phyloP scores from a whole-genome alignment of 1,140 invertebrate species.

The Arctopsyche grandis region DNA sequence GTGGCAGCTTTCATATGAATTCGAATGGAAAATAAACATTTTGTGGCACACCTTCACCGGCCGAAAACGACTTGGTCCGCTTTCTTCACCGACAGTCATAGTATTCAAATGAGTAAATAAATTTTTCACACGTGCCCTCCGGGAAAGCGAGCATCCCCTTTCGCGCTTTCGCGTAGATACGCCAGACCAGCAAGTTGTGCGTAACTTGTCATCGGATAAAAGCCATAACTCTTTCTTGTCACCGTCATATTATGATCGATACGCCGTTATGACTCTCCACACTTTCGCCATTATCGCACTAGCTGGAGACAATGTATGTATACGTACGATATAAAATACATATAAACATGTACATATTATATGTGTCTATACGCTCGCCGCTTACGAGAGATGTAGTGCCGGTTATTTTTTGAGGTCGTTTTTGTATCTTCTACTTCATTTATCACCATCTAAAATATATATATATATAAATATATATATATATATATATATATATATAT shows the following conservation, averaged over 20 bases:
- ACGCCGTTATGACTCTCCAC: neutral
- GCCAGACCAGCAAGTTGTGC: neutral
- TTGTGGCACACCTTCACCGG: no score
- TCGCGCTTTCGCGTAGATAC: neutral
- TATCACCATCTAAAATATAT: neutral
- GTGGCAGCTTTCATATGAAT: no score
- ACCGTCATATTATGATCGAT: neutral
- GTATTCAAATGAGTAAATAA: neutral
- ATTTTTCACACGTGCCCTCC: neutral
- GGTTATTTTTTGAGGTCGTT: no score
- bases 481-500: neutral
- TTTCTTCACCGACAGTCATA: no score
- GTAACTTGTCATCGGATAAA: neutral
- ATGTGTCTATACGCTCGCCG: no score
- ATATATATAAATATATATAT: neutral
- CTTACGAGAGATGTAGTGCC: no score
- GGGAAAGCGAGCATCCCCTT: neutral
- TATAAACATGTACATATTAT: no score
- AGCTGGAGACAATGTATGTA: no score
- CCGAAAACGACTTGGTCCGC: no score
- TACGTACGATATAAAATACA: no score
- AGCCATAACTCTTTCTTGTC: slow-evolving; percentile 10
- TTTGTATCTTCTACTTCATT: neutral
- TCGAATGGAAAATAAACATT: no score
- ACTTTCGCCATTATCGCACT: neutral